phyloP scores from a whole-genome alignment of 1,140 invertebrate species.

The Branchinecta lindahli region DNA sequence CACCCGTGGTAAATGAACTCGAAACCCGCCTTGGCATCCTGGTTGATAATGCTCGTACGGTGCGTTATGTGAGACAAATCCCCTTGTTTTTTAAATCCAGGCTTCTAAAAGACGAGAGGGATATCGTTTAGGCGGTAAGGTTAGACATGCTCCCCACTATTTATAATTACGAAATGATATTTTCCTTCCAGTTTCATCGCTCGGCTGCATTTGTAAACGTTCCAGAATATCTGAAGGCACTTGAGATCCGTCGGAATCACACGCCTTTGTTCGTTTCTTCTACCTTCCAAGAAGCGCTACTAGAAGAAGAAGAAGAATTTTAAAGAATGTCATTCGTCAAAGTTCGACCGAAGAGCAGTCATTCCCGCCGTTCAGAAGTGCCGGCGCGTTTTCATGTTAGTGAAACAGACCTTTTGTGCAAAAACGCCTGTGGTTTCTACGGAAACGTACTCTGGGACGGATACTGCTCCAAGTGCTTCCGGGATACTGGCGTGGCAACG shows the following conservation, averaged over 20 bases:
- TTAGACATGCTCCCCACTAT: too few species aligned
- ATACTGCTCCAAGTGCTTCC: slow-evolving; percentile 81
- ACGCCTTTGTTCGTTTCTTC: neutral
- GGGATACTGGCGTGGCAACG: slow-evolving; percentile 23
- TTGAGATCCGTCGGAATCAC: neutral
- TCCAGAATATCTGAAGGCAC: neutral
- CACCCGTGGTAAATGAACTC: too few species aligned
- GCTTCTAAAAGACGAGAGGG: too few species aligned
- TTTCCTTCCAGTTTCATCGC: neutral
- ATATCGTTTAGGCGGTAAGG: too few species aligned
- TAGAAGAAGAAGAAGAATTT: neutral
- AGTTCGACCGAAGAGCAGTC: slow-evolving; percentile 2
- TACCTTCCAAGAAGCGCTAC: neutral
- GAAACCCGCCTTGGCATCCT: too few species aligned
- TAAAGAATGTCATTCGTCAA: slow-evolving; percentile 1
- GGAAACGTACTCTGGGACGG: slow-evolving; percentile 94
- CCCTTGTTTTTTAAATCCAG: too few species aligned
- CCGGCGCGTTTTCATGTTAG: slow-evolving; percentile 51
- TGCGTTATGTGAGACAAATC: too few species aligned
- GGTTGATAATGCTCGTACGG: too few species aligned
- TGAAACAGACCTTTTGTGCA: slow-evolving; percentile 75
- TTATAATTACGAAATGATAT: too few species aligned
- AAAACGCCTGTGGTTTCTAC: slow-evolving; percentile 88
- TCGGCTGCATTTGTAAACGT: neutral
- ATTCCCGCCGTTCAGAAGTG: neutral